Base-by-base conservation (phyloP, 2,888 invertebrate species). In the Parnassius apollo region DNA sequence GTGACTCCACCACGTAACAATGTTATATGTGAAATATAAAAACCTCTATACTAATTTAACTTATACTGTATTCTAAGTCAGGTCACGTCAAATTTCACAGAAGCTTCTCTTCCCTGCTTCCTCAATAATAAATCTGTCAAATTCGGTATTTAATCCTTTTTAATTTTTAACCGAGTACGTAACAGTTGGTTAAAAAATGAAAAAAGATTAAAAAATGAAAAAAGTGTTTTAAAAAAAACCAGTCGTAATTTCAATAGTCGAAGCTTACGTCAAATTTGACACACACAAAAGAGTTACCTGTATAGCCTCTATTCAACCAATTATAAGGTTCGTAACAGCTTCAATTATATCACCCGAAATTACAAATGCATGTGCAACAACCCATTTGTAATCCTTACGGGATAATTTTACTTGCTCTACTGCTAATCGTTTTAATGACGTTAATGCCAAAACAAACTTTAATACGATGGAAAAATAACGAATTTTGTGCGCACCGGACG, bases 331-430 rank as follows among this genome's bases (percentile, higher is more conserved):
- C 45, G 12, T 18, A 22, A 55, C 13, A 22, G 8, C 2, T 45
- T 9, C 10, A 22, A 45, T 11, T 35, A 35, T 35, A 35, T 35
- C 4, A 35, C 35, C 35, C 4, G 4, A 35, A 35, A 35, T 35
- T 35, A 45, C 13, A 49, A 57, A 57, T 13, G 25, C 12, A 57
- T 52, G 48, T 60, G 46, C 18, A 46, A 48, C 56, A 61, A 56
- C 25, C 50, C 56, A 50, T 61, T 56, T 25, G 51, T 56, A 61
- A 61, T 61, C 61, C 50, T 49, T 35, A 35, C 46, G 42, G 45
- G 45, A 35, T 9, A 13, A 46, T 50, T 62, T 25, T 25, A 46
- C 46, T 57, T 58, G 62, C 57, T 48, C 44, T 42, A 56, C 4
- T 54, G 57, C 42, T 54, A 58, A 58, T 62, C 58, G 45, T 49